Conservation (phyloP, 1,140 invertebrate species). For the Zophobas morio region DNA sequence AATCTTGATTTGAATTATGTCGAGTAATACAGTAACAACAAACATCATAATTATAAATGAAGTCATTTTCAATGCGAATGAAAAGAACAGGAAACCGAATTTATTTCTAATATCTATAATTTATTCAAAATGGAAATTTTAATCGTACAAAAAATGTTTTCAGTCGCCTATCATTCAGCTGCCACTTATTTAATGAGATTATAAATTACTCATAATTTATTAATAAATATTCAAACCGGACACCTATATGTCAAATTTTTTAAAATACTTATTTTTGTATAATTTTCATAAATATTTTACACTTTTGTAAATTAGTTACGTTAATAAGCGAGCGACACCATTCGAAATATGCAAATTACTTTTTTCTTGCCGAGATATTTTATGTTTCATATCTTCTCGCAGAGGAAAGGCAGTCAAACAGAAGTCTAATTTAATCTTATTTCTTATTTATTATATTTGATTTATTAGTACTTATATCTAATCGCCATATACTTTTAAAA, state of each 20-base stretch:
- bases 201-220: conserved; percentile 29
- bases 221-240: conserved; percentile 10
- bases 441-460: no score
- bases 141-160: conserved; percentile 2
- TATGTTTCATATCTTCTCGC: no score
- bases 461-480: no score
- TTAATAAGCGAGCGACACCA: not conserved
- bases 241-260: conserved; percentile 6
- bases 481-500: no score
- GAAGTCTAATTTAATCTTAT: no score
- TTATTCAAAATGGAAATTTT: conserved; percentile 3
- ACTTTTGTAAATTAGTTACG: conserved; percentile 13
- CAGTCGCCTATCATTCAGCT: conserved; percentile 3
- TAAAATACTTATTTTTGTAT: conserved; percentile 13
- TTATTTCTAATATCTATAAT: not conserved
- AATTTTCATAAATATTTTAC: conserved; percentile 15
- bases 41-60: no score
- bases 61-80: no score
- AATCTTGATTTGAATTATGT: no score
- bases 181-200: conserved; percentile 27
- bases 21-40: no score
- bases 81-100: not conserved
- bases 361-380: no score
- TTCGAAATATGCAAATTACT: conserved; percentile 4
- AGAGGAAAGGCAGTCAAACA: no score